Evolutionary conservation across 2,888 invertebrate species (phyloP).

Genomic region (Lasioglossum figueresi): DNA sequence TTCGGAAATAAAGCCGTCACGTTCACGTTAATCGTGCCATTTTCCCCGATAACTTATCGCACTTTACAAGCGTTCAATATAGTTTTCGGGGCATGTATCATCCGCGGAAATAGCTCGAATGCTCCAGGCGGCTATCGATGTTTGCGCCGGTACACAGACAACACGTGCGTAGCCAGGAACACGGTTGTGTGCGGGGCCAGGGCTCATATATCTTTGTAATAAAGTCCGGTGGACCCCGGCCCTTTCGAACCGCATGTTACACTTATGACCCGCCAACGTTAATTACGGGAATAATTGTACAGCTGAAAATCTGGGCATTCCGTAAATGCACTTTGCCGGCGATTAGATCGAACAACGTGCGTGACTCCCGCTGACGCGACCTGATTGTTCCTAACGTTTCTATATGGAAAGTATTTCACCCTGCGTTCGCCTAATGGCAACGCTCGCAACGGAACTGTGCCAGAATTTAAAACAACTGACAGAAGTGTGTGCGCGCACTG

Average conservation of each 20-base stretch:
- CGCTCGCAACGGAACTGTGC: background rate
- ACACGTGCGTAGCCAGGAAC: conserved; percentile 54
- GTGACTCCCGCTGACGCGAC: conserved; percentile 17
- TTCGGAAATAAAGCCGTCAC: conserved; percentile 29
- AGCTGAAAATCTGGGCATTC: conserved; percentile 70
- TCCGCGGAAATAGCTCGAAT: conserved; percentile 77
- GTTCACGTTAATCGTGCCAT: conserved; percentile 59
- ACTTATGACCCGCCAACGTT: conserved; percentile 73
- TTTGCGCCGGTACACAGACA: conserved; percentile 42
- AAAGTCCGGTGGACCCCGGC: conserved; percentile 71
- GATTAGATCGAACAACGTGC: conserved; percentile 43
- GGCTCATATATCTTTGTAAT: conserved; percentile 78
- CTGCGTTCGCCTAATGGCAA: background rate
- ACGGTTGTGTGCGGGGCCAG: conserved; percentile 57
- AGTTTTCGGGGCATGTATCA: conserved; percentile 76
- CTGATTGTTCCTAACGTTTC: conserved; percentile 2
- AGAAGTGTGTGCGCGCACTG: background rate
- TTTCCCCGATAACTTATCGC: conserved; percentile 69
- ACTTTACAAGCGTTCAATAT: conserved; percentile 70
- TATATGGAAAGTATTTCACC: background rate
- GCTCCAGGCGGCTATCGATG: conserved; percentile 70
- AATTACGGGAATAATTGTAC: conserved; percentile 77
- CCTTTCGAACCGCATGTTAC: conserved; percentile 65
- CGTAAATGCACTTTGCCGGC: conserved; percentile 32
- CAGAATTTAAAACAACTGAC: background rate